Evolutionary conservation across 2,888 invertebrate genomes (phyloP), one percentile per base, ranked within the genome.

Genomic region (Brachypterus glaber): DNA sequence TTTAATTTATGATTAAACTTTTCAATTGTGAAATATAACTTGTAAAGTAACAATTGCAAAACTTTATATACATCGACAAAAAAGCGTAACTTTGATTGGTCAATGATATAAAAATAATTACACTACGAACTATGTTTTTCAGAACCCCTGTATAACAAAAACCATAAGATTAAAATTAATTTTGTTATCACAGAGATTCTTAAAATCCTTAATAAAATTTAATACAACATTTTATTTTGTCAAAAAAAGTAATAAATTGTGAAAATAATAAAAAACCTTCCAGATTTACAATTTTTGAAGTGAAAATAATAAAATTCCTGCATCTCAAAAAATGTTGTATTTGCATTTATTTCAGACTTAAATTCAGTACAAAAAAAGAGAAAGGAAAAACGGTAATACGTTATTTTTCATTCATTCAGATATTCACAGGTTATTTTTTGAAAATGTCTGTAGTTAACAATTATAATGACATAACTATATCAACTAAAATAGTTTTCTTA

Each of bases 81-180:
- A 62, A 64, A 64, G 63, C 61, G 61, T 61, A 62, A 63, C 57
- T 57, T 61, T 63, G 60, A 63, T 66, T 65, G 64, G 64, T 66
- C 66, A 64, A 64, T 64, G 62, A 64, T 66, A 65, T 62, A 66
- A 65, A 66, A 64, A 64, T 64, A 64, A 64, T 58, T 60, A 59
- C 53, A 54, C 59, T 60, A 60, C 47, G 46, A 38, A 41, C 49
- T 48, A 50, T n/a, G n/a, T 37, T 36, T 43, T 46, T 48, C 40
- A 37, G 27, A 50, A 49, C 49, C 50, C 47, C 43, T 47, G 46
- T 47, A 51, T 48, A 48, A 46, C 45, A 45, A 44, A 49, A 47
- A 45, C n/a, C n/a, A n/a, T n/a, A n/a, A n/a, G n/a, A n/a, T n/a
- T n/a, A n/a, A n/a, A n/a, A n/a, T n/a, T n/a, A n/a, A n/a, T n/a